Percentiles rank a stretch among this genome's conserved stretches.
These are phyloP conservation scores for Syrrhaptes paradoxus DNA, from an alignment of 2,113 vertebrate species.

Conservation along the genomic window DNA sequence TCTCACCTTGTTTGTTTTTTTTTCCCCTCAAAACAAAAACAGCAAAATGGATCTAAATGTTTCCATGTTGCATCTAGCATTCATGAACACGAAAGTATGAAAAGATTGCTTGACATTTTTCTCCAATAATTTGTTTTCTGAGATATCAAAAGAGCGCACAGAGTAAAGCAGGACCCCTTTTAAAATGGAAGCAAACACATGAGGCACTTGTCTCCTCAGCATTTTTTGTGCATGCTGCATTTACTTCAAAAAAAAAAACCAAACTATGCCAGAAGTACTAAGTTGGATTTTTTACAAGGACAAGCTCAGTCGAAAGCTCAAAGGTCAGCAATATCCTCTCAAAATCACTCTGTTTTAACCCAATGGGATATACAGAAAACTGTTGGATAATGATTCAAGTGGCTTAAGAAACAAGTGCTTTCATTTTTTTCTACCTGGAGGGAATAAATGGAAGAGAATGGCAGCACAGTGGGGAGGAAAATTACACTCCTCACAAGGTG, in stretches of 20 bases:
- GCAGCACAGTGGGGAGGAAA: neutral
- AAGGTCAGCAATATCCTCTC: neutral
- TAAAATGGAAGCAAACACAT: accelerated
- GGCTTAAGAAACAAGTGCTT: neutral
- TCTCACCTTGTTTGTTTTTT: neutral
- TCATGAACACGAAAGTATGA: neutral
- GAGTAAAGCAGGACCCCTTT: neutral
- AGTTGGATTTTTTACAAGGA: neutral
- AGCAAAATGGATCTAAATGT: neutral
- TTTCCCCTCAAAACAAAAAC: neutral
- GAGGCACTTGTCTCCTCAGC: neutral
- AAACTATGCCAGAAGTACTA: neutral
- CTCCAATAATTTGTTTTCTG: neutral
- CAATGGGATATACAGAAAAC: neutral
- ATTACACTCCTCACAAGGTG: neutral
- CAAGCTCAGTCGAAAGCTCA: neutral
- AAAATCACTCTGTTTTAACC: neutral
- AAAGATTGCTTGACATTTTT: neutral
- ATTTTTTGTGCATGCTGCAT: neutral
- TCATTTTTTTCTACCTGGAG: neutral
- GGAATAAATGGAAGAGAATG: neutral
- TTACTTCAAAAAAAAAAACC: neutral
- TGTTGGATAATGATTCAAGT: neutral
- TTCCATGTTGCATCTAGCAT: neutral
- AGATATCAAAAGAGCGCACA: neutral